Conservation (phyloP, 2,113 vertebrate species). For the Litocranius walleri region DNA sequence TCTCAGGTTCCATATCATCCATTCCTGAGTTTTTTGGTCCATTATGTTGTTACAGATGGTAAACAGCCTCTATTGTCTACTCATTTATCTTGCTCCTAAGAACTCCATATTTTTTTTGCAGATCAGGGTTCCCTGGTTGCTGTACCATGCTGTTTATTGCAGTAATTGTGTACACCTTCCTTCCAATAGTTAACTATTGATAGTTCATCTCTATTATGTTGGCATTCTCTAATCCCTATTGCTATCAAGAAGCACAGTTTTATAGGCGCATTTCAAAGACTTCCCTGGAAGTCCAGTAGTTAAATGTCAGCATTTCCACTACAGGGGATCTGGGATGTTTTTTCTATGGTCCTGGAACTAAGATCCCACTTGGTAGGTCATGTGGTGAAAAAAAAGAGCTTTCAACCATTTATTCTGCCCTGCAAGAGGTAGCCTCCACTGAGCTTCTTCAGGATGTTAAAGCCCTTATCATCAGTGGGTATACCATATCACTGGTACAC, state of each 20-base stretch:
- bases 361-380: not conserved
- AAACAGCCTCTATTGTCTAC: not conserved
- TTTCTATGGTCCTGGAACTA: not conserved
- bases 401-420: not conserved
- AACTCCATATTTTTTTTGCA: not conserved
- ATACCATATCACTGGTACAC: not conserved
- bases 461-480: not conserved
- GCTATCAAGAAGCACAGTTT: not conserved
- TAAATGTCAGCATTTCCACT: not conserved
- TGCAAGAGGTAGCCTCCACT: not conserved
- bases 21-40: not conserved
- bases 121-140: not conserved
- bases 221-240: not conserved
- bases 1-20: not conserved
- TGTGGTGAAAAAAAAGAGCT: not conserved
- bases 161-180: not conserved
- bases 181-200: not conserved
- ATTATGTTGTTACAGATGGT: not conserved
- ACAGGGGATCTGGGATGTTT: not conserved
- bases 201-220: not conserved
- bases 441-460: not conserved
- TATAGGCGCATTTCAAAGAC: not conserved
- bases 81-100: not conserved
- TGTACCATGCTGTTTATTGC: not conserved
- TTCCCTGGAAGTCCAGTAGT: not conserved